Percentiles rank a stretch among this genome's conserved stretches.
Evolutionary conservation across 30 jellyfish, hydroid and myxozoan species (phyloP).

Genomic region (Hydra vulgaris): DNA sequence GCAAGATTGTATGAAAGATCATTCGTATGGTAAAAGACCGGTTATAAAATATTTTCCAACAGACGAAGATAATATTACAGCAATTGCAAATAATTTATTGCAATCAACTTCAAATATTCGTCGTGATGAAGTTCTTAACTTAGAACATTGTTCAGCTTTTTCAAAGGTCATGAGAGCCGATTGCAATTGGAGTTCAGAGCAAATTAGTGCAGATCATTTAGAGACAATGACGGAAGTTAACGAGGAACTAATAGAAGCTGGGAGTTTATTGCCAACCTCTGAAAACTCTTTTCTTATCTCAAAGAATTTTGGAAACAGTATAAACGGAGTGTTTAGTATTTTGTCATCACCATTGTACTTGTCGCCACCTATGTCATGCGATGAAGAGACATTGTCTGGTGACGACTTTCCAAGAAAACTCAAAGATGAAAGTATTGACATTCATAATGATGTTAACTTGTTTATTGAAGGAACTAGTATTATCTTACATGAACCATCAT

Average conservation of each 20-base stretch:
- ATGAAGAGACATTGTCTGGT: conserved; percentile 27
- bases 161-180: conserved; percentile 79
- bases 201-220: conserved; percentile 35
- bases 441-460: conserved; percentile 72
- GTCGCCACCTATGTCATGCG: conserved; percentile 73
- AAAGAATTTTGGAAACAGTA: conserved; percentile 13
- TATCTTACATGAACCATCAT: conserved; percentile 57
- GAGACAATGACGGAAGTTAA: conserved; percentile 85
- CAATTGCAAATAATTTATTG: conserved; percentile 13
- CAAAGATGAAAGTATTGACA: conserved; percentile 48
- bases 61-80: conserved; percentile 33
- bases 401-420: conserved; percentile 25
- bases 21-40: conserved; percentile 39
- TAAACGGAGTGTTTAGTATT: conserved; percentile 40
- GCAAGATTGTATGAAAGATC: conserved; percentile 33
- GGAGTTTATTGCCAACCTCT: conserved; percentile 43
- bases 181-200: conserved; percentile 62
- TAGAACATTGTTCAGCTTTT: conserved; percentile 28
- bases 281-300: conserved; percentile 40
- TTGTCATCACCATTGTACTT: conserved; percentile 79
- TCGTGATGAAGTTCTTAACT: neutral
- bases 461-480: conserved; percentile 78
- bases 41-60: conserved; percentile 5
- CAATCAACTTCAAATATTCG: neutral
- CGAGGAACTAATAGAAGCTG: conserved; percentile 86